Evolutionary conservation across 2,888 invertebrate species (phyloP).

Genomic region (Nebria salina): DNA sequence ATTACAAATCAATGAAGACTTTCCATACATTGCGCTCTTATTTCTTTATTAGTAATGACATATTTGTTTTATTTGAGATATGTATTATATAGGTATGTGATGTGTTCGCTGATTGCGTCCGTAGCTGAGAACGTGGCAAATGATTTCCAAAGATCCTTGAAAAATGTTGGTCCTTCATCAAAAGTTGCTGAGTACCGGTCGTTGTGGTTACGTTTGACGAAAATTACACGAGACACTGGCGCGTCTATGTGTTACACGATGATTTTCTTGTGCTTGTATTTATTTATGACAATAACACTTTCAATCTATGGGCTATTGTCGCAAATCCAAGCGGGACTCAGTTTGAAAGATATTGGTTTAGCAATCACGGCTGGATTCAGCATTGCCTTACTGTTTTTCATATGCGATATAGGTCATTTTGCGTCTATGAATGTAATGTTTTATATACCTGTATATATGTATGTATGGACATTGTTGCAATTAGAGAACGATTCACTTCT

Average conservation of each 20-base stretch:
- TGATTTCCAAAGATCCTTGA: slow-evolving; percentile 75
- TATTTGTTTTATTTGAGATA: not conserved
- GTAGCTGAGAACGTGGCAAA: slow-evolving; percentile 74
- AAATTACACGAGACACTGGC: slow-evolving; percentile 73
- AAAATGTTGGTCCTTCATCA: slow-evolving; percentile 74
- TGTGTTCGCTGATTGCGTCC: slow-evolving; percentile 72
- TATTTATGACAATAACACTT: slow-evolving; percentile 78
- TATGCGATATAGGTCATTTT: slow-evolving; percentile 79
- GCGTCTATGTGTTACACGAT: slow-evolving; percentile 75
- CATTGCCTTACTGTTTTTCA: slow-evolving; percentile 73
- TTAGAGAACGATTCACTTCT: too few species aligned
- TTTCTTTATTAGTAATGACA: not conserved
- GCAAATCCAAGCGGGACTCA: slow-evolving; percentile 77
- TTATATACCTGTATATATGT: too few species aligned
- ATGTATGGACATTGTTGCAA: too few species aligned
- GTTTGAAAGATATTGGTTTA: slow-evolving; percentile 76
- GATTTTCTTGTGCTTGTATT: slow-evolving; percentile 74
- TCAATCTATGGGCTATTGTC: slow-evolving; percentile 79
- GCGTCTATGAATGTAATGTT: slow-evolving; percentile 74
- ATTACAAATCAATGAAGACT: not conserved
- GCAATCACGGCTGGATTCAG: slow-evolving; percentile 74
- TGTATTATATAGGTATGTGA: slow-evolving; percentile 56
- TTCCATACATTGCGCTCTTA: not conserved
- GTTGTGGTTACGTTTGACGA: slow-evolving; percentile 76
- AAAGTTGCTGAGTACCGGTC: slow-evolving; percentile 77